Evolutionary conservation across 2,888 invertebrate species (phyloP), one percentile per base, ranked within the genome.

Genomic region (Hetaerina titia): DNA sequence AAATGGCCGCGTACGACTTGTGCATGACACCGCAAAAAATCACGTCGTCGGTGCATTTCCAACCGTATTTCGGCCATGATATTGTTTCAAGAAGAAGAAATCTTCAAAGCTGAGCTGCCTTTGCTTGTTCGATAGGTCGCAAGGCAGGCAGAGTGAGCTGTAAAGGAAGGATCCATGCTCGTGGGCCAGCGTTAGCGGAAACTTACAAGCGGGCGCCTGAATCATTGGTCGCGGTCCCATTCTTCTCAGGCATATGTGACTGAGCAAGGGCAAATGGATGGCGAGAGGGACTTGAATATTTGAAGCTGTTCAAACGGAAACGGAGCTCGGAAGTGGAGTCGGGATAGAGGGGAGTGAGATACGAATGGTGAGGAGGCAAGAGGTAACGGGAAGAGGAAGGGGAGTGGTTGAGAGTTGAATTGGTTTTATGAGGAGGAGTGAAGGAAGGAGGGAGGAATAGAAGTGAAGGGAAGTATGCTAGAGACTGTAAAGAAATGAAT

Each of bases 241-340:
- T 81, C 81, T 81, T 81, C 81, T 25, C 69, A 7, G 81, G 81
- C 11, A 31, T 8, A 15, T 81, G 81, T 81, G 81, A 81, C 81
- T 81, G 81, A 31, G 81, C 25, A n/a, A 2, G 45, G 69, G 31
- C 31, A 81, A 81, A 81, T 31, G 81, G 25, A 31, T 81, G n/a
- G 81, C 81, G 31, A 31, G 25, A 15, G 81, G 13, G 31, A 81
- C 81, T 25, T 81, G 31, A 81, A 81, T 81, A 81, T 81, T 81
- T 81, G 31, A 81, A 81, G 81, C 81, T 81, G 81, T 81, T 25
- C 90, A 63, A 63, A 63, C 63, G 90, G 63, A 90, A 90, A 90
- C 31, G 90, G 90, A n/a, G 60, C 60, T 60, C 25, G 60, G 89
- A 60, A 60, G 89, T 58, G 60, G 89, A 90, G 89, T 25, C n/a